Conservation (phyloP, 2,797 vertebrate genomes). For the Parauchenoglanis punctatus region DNA sequence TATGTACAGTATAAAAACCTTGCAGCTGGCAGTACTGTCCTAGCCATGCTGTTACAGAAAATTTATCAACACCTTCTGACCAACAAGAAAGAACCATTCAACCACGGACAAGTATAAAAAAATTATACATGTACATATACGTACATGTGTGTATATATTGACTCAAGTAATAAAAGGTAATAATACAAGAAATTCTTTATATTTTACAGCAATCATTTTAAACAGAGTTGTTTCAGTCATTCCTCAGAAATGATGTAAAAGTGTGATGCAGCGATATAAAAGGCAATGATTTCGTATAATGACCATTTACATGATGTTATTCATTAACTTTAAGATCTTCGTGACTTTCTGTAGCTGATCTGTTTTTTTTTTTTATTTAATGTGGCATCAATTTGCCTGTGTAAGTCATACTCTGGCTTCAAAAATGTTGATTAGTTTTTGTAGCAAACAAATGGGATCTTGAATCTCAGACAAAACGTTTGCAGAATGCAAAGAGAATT, state of each 20-base stretch:
- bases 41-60: neutral
- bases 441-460: conserved; percentile 15
- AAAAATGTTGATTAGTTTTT: conserved; percentile 30
- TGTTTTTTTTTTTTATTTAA: conserved; percentile 14
- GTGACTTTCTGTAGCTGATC: conserved; percentile 26
- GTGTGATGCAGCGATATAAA: neutral
- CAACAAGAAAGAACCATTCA: neutral
- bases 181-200: neutral
- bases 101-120: neutral
- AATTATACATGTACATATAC: neutral
- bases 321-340: conserved; percentile 19
- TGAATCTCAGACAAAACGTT: conserved; percentile 14
- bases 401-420: conserved; percentile 2
- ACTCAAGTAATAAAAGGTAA: neutral
- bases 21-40: neutral
- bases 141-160: neutral
- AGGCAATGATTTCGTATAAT: neutral
- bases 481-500: conserved; percentile 24
- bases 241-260: neutral
- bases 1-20: neutral
- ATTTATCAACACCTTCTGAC: neutral
- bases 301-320: conserved; percentile 23
- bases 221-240: neutral
- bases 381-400: conserved; percentile 10
- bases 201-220: neutral